A percentile compares a stretch with the other conserved stretches of the same genome.
Conservation (phyloP, 1,140 invertebrate genomes). For the Drosophila setifemur region DNA sequence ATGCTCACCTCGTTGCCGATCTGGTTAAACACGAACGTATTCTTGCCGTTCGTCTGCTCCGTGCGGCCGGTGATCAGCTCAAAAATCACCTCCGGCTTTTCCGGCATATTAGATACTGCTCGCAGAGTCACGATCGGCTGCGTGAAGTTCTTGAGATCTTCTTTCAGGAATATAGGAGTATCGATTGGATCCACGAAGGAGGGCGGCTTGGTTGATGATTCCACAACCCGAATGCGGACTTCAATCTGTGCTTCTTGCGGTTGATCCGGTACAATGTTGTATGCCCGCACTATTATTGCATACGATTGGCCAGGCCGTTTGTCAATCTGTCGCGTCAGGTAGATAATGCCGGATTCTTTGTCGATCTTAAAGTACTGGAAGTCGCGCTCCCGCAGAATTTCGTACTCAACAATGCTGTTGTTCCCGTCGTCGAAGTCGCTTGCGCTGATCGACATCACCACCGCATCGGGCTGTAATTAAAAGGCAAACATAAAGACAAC, state of each 20-base stretch:
- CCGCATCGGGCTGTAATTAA: constrained; percentile 83
- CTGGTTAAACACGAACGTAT: constrained; percentile 88
- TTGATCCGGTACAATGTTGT: constrained; percentile 87
- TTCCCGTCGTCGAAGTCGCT: constrained; percentile 94
- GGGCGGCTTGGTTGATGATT: constrained; percentile 94
- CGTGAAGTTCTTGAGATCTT: constrained; percentile 88
- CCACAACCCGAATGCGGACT: constrained; percentile 92
- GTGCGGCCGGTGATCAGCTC: constrained; percentile 91
- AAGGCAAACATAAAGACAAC: constrained; percentile 31
- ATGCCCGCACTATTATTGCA: constrained; percentile 88
- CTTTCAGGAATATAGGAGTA: constrained; percentile 86
- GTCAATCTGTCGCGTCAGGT: constrained; percentile 87
- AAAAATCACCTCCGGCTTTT: constrained; percentile 88
- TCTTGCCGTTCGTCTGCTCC: constrained; percentile 91
- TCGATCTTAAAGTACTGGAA: constrained; percentile 90
- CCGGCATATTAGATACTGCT: constrained; percentile 89
- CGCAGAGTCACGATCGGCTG: constrained; percentile 87
- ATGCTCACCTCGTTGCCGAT: constrained; percentile 88
- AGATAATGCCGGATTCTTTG: constrained; percentile 89
- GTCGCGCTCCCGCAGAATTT: constrained; percentile 85
- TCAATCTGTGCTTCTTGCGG: constrained; percentile 87
- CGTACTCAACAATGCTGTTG: constrained; percentile 90
- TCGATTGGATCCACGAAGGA: constrained; percentile 85
- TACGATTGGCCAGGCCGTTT: constrained; percentile 86
- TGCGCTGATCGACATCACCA: constrained; percentile 93